These are phyloP conservation scores for Zaprionus africanus DNA, from an alignment of 1,140 invertebrate species.

Conservation along the genomic window DNA sequence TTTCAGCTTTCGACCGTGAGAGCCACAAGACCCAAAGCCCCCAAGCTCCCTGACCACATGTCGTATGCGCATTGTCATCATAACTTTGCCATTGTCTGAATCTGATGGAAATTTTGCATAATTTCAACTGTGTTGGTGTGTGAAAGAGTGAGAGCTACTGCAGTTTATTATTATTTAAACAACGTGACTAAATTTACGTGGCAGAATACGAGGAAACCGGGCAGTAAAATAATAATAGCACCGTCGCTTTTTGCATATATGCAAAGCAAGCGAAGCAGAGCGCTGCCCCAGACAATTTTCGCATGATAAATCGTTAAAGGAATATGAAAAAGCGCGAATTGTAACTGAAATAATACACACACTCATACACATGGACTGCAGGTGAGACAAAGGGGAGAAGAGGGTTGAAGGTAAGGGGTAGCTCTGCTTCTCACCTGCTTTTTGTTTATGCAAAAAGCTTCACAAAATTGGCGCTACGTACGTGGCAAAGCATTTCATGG, in stretches of 20 bases:
- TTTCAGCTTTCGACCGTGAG: constrained; percentile 50
- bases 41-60: constrained; percentile 29
- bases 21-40: not conserved
- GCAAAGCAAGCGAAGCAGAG: constrained; percentile 61
- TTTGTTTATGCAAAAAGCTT: constrained; percentile 81
- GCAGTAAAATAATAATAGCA: constrained; percentile 77
- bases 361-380: constrained; percentile 13
- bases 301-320: constrained; percentile 81
- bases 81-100: constrained; percentile 69
- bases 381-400: not conserved
- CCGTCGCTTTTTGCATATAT: constrained; percentile 54
- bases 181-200: constrained; percentile 81
- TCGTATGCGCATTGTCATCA: constrained; percentile 77
- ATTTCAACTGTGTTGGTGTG: constrained; percentile 41
- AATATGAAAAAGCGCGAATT: constrained; percentile 78
- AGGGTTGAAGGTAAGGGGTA: constrained; percentile 14
- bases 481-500: constrained; percentile 81
- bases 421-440: constrained; percentile 49
- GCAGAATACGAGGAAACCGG: constrained; percentile 53
- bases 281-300: constrained; percentile 75
- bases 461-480: constrained; percentile 78
- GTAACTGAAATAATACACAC: constrained; percentile 71
- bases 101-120: constrained; percentile 70
- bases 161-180: constrained; percentile 79
- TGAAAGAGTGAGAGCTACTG: constrained; percentile 49